phyloP scores from a whole-genome alignment of 2,888 invertebrate genomes.

The Tupiocoris notatus region DNA sequence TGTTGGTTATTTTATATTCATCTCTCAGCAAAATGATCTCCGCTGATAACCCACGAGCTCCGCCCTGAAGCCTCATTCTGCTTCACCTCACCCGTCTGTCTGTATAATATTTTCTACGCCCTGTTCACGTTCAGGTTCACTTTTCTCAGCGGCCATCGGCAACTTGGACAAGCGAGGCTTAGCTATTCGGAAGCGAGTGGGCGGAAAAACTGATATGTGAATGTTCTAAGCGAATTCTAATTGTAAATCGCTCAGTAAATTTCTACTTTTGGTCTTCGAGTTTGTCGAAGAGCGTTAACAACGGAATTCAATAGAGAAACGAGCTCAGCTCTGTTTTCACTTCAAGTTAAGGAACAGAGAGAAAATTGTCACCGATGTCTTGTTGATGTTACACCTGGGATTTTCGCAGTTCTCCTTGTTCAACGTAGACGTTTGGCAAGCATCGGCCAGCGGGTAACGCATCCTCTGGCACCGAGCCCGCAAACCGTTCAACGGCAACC shows the following conservation, averaged over 20 bases:
- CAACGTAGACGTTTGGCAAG: neutral
- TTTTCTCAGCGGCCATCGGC: too few species aligned
- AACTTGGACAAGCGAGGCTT: too few species aligned
- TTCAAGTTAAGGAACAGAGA: too few species aligned
- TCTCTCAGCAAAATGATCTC: constrained; percentile 34
- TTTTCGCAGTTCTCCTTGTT: neutral
- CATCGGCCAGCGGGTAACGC: neutral
- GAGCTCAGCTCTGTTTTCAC: too few species aligned
- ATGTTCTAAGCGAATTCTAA: too few species aligned
- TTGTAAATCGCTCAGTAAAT: too few species aligned
- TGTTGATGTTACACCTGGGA: neutral
- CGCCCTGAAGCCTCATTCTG: neutral
- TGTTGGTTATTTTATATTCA: constrained; percentile 34
- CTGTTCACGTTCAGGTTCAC: neutral
- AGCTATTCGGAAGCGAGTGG: too few species aligned
- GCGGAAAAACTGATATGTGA: too few species aligned
- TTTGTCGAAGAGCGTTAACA: too few species aligned
- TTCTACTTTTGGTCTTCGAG: too few species aligned
- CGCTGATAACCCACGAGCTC: constrained; percentile 23
- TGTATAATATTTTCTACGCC: constrained; percentile 17
- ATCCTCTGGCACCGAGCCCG: neutral
- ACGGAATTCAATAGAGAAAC: too few species aligned
- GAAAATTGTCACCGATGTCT: neutral
- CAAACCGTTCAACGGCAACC: neutral
- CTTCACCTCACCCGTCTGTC: neutral